phyloP scores from a whole-genome alignment of 2,888 invertebrate species.

The Melangyna quadrimaculata region DNA sequence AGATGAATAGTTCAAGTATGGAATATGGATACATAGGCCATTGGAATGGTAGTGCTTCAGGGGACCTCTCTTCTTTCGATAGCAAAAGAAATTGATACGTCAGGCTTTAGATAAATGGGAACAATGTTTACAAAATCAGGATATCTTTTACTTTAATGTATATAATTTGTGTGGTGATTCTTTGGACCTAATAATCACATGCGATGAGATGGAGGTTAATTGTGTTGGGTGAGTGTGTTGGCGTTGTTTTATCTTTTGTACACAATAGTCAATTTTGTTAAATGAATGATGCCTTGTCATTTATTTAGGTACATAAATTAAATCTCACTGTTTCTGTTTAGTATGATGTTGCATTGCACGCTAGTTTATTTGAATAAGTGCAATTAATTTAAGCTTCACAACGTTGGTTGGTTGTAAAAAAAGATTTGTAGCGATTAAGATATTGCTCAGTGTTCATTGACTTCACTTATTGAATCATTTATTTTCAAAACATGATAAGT shows the following conservation, averaged over 20 bases:
- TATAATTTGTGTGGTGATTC: not conserved
- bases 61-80: conserved; percentile 17
- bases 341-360: not conserved
- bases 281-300: conserved; percentile 7
- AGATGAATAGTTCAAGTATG: conserved; percentile 55
- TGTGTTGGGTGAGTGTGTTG: not conserved
- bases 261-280: conserved; percentile 17
- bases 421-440: not conserved
- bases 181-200: conserved; percentile 38
- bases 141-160: not conserved
- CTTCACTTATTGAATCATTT: no score
- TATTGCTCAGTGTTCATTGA: not conserved
- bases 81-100: conserved; percentile 50
- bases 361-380: conserved; percentile 22
- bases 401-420: not conserved
- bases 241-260: not conserved
- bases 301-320: conserved; percentile 14
- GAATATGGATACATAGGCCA: conserved; percentile 19
- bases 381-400: not conserved
- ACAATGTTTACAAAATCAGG: not conserved
- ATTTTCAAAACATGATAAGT: no score
- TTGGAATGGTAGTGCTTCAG: conserved; percentile 14
- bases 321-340: not conserved
- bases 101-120: conserved; percentile 32
- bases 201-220: not conserved